A percentile compares a stretch with the other conserved stretches of the same genome.
Evolutionary conservation across 2,113 vertebrate genomes (phyloP).

Genomic region (Neopipo cinnamomea): DNA sequence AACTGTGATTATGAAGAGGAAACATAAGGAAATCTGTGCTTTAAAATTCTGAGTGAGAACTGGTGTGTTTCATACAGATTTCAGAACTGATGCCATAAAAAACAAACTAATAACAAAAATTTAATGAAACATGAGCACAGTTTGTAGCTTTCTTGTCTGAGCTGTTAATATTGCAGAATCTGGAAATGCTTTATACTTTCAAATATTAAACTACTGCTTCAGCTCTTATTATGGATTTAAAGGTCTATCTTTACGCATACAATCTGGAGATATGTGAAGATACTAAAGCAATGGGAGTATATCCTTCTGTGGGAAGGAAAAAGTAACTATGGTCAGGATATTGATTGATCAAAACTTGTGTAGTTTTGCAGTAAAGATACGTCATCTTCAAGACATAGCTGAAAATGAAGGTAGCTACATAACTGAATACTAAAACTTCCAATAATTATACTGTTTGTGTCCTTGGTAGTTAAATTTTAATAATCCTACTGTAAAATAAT

Average conservation of each 20-base stretch:
- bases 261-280: neutral
- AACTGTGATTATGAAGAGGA: neutral
- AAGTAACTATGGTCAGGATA: neutral
- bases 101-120: neutral
- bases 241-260: neutral
- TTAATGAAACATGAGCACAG: neutral
- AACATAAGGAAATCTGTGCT: neutral
- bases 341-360: neutral
- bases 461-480: neutral
- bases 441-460: neutral
- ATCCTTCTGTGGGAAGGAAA: neutral
- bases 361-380: neutral
- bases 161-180: neutral
- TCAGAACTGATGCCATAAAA: neutral
- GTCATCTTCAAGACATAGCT: neutral
- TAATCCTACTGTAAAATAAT: neutral
- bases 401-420: neutral
- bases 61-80: neutral
- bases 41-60: neutral
- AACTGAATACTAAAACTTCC: neutral
- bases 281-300: neutral
- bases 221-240: neutral
- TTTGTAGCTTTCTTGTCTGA: neutral
- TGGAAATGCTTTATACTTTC: neutral
- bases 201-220: neutral